A percentile compares a stretch with the other conserved stretches of the same genome.
These are phyloP conservation scores for Tyrophagus putrescentiae DNA, from an alignment of 1,140 invertebrate species.

Conservation along the genomic window DNA sequence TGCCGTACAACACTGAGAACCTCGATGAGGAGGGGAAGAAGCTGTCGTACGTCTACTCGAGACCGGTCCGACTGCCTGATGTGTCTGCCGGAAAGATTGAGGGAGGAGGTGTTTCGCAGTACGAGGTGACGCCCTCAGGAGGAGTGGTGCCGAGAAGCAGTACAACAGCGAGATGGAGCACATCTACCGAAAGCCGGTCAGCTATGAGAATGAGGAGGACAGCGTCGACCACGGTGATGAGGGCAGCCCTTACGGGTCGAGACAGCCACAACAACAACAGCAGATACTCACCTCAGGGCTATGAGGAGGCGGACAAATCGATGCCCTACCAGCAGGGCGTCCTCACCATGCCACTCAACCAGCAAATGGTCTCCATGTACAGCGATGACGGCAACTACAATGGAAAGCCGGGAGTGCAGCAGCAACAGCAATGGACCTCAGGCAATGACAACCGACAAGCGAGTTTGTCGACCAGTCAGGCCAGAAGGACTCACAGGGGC, in stretches of 20 bases:
- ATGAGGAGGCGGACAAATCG: no score
- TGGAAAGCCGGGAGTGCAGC: no score
- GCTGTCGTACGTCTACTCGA: not conserved
- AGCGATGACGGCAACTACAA: not conserved
- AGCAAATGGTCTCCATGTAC: not conserved
- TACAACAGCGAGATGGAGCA: not conserved
- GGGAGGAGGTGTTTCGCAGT: no score
- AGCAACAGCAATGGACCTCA: not conserved
- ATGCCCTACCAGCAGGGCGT: not conserved
- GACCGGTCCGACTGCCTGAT: not conserved
- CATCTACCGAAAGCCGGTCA: conserved; percentile 3
- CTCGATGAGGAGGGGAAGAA: conserved; percentile 3
- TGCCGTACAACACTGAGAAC: conserved; percentile 12
- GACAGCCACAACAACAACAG: no score
- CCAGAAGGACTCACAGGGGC: not conserved
- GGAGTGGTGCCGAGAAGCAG: not conserved
- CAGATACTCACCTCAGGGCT: no score
- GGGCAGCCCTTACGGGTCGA: no score
- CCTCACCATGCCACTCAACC: not conserved
- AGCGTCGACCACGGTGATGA: no score
- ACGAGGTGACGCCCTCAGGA: not conserved
- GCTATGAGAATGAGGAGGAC: not conserved
- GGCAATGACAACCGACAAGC: not conserved
- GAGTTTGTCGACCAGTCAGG: not conserved
- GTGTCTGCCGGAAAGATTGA: not conserved